Evolutionary conservation across 1,140 invertebrate species (phyloP).

Genomic region (Doryteuthis pealeii): DNA sequence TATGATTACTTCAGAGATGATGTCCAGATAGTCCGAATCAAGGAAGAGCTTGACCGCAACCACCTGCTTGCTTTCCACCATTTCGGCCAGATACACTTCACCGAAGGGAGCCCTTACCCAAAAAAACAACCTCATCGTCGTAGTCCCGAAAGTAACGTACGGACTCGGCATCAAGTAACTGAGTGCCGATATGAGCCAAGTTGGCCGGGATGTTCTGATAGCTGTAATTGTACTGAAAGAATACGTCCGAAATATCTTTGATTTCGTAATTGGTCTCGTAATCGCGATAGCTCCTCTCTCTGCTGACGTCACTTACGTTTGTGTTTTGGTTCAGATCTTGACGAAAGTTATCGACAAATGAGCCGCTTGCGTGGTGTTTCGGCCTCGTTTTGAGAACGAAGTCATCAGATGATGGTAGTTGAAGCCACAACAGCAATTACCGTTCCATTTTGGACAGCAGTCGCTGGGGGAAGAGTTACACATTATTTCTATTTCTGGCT

Average conservation of each 20-base stretch:
- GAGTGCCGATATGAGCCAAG: not conserved
- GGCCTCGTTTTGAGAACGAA: not conserved
- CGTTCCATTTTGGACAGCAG: not conserved
- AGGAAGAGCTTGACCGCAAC: conserved; percentile 7
- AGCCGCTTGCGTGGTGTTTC: not conserved
- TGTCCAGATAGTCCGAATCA: conserved; percentile 2
- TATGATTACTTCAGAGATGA: conserved; percentile 5
- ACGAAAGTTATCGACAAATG: too few species aligned
- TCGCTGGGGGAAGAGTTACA: not conserved
- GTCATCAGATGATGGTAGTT: not conserved
- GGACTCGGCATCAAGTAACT: not conserved
- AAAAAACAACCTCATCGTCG: not conserved
- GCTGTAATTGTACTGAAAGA: conserved; percentile 10
- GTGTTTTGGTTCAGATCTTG: not conserved
- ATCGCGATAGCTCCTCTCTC: not conserved
- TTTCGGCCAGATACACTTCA: conserved; percentile 9
- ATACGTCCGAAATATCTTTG: conserved; percentile 8
- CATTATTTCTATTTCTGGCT: not conserved
- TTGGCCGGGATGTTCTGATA: conserved; percentile 3
- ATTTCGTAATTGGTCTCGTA: conserved; percentile 2
- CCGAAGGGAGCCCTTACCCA: conserved; percentile 9
- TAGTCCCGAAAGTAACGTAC: conserved; percentile 1
- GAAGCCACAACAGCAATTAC: not conserved
- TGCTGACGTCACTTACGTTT: not conserved
- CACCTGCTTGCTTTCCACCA: not conserved